Percentiles rank a stretch among this genome's conserved stretches.
These are phyloP conservation scores for Goniozus legneri DNA, from an alignment of 1,140 invertebrate species.

Conservation along the genomic window DNA sequence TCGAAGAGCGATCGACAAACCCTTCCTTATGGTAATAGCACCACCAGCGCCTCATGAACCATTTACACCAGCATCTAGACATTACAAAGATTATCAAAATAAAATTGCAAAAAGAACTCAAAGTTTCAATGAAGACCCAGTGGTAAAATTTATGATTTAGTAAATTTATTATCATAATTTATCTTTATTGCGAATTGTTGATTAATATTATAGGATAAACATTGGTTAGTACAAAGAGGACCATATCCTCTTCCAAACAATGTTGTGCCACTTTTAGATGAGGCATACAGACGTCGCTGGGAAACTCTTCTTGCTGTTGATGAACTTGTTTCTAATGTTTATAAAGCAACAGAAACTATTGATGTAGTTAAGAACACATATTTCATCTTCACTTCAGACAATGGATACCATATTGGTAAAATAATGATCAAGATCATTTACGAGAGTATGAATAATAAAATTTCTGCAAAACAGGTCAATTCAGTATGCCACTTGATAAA, in stretches of 20 bases:
- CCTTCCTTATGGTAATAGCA: slow-evolving; percentile 81
- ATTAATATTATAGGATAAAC: slow-evolving; percentile 62
- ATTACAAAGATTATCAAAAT: slow-evolving; percentile 61
- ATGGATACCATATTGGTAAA: slow-evolving; percentile 82
- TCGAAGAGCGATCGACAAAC: slow-evolving; percentile 35
- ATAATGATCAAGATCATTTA: not conserved
- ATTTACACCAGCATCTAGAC: slow-evolving; percentile 74
- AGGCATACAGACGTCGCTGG: slow-evolving; percentile 68
- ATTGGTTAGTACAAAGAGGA: slow-evolving; percentile 74
- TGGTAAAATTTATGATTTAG: too few relatives aligned
- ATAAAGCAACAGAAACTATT: slow-evolving; percentile 56
- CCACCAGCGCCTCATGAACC: slow-evolving; percentile 82
- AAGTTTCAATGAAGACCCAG: slow-evolving; percentile 69
- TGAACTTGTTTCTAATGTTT: slow-evolving; percentile 70
- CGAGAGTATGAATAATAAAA: not conserved
- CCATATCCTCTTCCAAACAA: slow-evolving; percentile 59
- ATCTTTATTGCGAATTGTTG: too few relatives aligned
- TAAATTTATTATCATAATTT: too few relatives aligned
- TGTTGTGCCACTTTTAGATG: slow-evolving; percentile 62
- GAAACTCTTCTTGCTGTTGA: slow-evolving; percentile 81
- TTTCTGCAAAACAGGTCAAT: slow-evolving; percentile 65
- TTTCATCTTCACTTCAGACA: slow-evolving; percentile 82
- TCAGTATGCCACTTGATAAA: slow-evolving; percentile 82
- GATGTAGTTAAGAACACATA: slow-evolving; percentile 70
- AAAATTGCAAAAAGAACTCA: slow-evolving; percentile 63